These are phyloP conservation scores for Cenopis cana DNA, from an alignment of 2,888 invertebrate species.

Conservation along the genomic window DNA sequence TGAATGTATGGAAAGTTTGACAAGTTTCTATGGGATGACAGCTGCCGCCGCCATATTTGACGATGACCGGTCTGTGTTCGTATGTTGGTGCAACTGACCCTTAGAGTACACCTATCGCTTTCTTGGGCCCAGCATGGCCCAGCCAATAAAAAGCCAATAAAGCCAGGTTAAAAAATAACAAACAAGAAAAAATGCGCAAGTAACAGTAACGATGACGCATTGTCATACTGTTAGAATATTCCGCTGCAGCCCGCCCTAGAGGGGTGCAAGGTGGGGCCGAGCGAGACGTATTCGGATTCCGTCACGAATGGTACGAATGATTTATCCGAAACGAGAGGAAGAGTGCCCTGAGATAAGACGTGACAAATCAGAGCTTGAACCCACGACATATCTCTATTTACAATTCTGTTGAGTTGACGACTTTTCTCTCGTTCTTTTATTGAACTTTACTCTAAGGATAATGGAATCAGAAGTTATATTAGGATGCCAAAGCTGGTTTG, in stretches of 20 bases:
- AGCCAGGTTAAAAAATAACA: no score
- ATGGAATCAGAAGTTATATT: constrained; percentile 59
- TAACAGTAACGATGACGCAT: neutral
- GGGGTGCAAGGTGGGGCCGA: constrained; percentile 47
- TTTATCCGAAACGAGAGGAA: constrained; percentile 61
- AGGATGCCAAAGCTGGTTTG: constrained; percentile 46
- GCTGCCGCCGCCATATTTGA: no score
- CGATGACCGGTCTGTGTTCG: no score
- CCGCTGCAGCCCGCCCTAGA: constrained; percentile 25
- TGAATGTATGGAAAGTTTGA: no score
- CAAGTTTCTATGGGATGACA: no score
- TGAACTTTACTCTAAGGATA: constrained; percentile 50
- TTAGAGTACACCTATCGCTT: no score
- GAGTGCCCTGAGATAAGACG: constrained; percentile 60
- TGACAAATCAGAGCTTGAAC: constrained; percentile 67
- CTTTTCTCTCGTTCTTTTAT: constrained; percentile 46
- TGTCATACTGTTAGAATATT: constrained; percentile 8
- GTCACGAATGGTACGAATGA: constrained; percentile 64
- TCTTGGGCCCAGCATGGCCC: no score
- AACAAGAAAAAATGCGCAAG: no score
- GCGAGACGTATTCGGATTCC: constrained; percentile 62
- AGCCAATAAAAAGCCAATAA: no score
- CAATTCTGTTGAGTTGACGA: constrained; percentile 51
- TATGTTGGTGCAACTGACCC: no score
- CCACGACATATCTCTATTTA: constrained; percentile 53